Conservation (phyloP, 2,888 invertebrate genomes). For the Xestia sexstrigata region DNA sequence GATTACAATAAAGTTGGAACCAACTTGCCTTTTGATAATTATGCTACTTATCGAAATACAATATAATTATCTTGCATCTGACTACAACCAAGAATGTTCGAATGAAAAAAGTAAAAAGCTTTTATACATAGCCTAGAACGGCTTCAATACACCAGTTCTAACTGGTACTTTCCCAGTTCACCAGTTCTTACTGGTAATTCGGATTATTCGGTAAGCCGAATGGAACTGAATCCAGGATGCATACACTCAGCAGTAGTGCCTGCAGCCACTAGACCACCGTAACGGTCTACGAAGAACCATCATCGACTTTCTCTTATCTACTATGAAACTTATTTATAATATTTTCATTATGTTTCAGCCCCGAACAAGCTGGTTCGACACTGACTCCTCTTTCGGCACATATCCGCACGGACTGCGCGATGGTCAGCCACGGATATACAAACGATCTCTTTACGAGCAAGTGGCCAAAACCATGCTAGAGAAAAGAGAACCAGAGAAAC, state of each 20-base stretch:
- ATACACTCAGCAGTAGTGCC: neutral
- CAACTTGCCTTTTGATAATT: neutral
- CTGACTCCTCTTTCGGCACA: slow-evolving; percentile 76
- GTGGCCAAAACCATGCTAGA: slow-evolving; percentile 80
- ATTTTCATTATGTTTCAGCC: slow-evolving; percentile 75
- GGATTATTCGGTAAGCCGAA: too few species aligned
- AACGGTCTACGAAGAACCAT: neutral
- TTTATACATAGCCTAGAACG: neutral
- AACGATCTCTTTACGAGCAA: slow-evolving; percentile 83
- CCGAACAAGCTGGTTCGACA: slow-evolving; percentile 84
- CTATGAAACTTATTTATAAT: neutral
- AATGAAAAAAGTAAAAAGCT: neutral
- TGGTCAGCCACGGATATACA: slow-evolving; percentile 86
- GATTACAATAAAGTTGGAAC: neutral
- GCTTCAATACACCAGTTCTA: neutral
- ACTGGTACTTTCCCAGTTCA: too few species aligned
- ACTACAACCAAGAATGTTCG: neutral
- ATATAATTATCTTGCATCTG: neutral
- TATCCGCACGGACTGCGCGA: slow-evolving; percentile 78
- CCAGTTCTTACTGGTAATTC: too few species aligned
- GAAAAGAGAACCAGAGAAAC: slow-evolving; percentile 69
- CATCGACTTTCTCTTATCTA: neutral
- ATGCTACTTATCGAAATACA: neutral
- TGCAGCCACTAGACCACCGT: neutral
- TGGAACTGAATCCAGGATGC: neutral